Base-by-base conservation (phyloP, 2,797 vertebrate genomes). In the Furcifer pardalis region DNA sequence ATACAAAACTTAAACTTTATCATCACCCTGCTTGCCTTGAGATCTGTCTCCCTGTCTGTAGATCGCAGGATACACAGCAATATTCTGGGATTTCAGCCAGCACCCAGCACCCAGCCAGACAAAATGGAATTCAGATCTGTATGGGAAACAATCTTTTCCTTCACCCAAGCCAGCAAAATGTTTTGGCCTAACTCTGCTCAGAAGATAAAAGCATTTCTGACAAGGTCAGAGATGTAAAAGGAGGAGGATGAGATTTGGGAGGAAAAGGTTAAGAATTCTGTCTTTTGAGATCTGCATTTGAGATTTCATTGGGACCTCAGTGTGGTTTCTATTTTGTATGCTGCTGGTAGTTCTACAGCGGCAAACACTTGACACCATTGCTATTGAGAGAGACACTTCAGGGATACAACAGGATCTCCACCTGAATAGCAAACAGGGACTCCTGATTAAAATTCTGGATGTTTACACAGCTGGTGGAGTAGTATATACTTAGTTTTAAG, bases 401-500 rank as follows among this genome's bases (percentile, higher is more conserved):
- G 7, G 7, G 59, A 65, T 44, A n/a, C 40, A 65, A 74, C 21
- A 23, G 59, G 32, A 79, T 40, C 44, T 72, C 73, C 60, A 37
- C 13, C 60, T n/a, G 19, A 72, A 62, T 23, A 79, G 68, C 49
- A 49, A 81, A 63, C 35, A 12, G 37, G 87, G 56, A 25, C 1
- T 65, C 19, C 12, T 77, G 21, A 73, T 88, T 88, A 75, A 27
- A 63, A 85, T 92, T 74, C 35, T 60, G 66, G 10, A 74, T 42
- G 21, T 80, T 37, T 63, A 75, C 23, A 82, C 25, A 27, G 4
- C 79, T 7, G n/a, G 5, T 6, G 30, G 66, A 17, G 2, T 60
- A 71, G 84, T 78, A 42, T 63, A 88, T 84, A 82, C 84, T 77
- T n/a, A 15, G 30, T 77, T n/a, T 79, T 56, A 77, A 83, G 65